Evolutionary conservation across 2,797 vertebrate genomes (phyloP), one percentile per base, ranked within the genome.

Genomic region (Otus scops): DNA sequence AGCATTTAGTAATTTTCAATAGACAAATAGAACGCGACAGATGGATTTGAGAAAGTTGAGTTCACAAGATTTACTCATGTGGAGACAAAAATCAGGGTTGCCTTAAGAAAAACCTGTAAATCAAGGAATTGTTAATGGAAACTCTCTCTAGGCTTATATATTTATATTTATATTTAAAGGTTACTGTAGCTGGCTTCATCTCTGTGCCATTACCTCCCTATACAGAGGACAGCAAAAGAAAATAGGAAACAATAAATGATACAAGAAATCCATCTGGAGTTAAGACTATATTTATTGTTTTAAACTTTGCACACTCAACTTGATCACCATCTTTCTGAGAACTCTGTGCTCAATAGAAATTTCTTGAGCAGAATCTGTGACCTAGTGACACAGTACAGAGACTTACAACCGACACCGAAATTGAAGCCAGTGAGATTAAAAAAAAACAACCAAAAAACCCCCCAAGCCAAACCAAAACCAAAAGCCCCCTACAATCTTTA

Each of bases 251-350:
- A 91, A 89, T 79, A 95, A 93, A 70, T 0, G 0, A 85, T 75
- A 88, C 39, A 78, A 95, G 68, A 93, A 94, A 64, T 92, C 38
- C 74, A 82, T 87, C 51, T 93, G 95, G 84, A 97, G 59, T 68
- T 82, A 85, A 96, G 91, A 43, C 91, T 95, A 6, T 96, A 96
- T 97, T 91, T 95, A 95, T 93, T 96, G 78, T 96, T 95, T 97
- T 97, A 97, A 97, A 97, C 97, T 97, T 92, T 94, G 91, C 85
- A 95, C 86, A 95, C 92, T 96, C 85, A 93, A 92, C 68, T 90
- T 85, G 85, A 94, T 95, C 93, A 96, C n/a, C 80, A 21, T 73
- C 91, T 92, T 85, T 90, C 92, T 91, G 88, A 96, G 85, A 95
- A 92, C 43, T 79, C 68, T 60, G 54, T 65, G 51, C 85, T 96